Evolutionary conservation across 2,797 vertebrate species (phyloP).

Genomic region (Neopelma chrysocephalum): DNA sequence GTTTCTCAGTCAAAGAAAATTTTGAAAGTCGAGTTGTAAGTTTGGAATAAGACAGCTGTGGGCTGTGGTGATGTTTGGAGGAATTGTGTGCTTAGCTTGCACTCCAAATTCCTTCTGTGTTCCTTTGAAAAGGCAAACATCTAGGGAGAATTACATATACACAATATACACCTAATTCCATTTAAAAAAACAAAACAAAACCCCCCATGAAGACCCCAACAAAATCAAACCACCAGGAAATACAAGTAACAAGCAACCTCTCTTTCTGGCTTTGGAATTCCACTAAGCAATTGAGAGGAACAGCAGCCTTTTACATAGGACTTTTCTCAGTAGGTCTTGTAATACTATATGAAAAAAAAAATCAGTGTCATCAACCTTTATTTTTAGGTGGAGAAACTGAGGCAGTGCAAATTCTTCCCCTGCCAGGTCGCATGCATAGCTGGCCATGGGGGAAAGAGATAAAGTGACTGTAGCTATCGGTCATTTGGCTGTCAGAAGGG

Average conservation of each 20-base stretch:
- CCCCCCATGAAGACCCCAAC: background rate
- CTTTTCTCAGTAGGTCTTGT: background rate
- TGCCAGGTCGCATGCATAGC: rapidly evolving
- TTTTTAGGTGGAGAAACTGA: background rate
- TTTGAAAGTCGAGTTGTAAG: background rate
- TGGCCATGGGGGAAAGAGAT: background rate
- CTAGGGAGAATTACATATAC: background rate
- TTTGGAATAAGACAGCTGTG: background rate
- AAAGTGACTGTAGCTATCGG: rapidly evolving
- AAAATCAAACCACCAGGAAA: background rate
- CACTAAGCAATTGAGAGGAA: background rate
- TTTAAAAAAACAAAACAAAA: background rate
- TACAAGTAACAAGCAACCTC: background rate
- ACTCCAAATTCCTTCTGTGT: background rate
- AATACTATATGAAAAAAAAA: background rate
- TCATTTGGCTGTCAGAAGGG: background rate
- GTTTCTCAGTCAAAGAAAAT: background rate
- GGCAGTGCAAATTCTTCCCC: background rate
- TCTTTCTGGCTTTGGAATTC: background rate
- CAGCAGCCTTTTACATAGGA: background rate
- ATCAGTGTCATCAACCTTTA: background rate
- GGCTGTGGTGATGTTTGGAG: background rate
- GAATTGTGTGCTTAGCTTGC: background rate
- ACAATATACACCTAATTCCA: rapidly evolving
- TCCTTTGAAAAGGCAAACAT: background rate